Percentiles rank a stretch among this genome's conserved stretches.
Evolutionary conservation across 2,113 vertebrate species (phyloP).

Genomic region (Solenodon paradoxus): DNA sequence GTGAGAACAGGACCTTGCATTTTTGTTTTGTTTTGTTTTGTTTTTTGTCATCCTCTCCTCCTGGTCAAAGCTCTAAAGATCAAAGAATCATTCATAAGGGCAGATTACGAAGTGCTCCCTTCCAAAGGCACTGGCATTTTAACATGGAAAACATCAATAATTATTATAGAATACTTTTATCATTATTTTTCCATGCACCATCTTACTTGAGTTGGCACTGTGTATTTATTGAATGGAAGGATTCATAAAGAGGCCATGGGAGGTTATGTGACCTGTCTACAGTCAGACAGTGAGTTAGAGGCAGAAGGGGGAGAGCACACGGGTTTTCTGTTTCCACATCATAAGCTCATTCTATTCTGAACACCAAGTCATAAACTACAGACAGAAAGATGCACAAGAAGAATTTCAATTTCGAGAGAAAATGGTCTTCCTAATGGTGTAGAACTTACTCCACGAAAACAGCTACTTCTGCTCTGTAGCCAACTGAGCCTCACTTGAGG

Average conservation of each 20-base stretch:
- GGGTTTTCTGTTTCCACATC: not conserved
- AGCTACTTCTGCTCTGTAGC: not conserved
- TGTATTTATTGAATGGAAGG: not conserved
- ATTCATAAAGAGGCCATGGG: not conserved
- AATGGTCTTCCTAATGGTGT: not conserved
- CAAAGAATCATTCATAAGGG: not conserved
- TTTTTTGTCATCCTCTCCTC: not conserved
- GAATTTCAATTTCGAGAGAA: not conserved
- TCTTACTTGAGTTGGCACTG: not conserved
- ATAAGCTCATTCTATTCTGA: not conserved
- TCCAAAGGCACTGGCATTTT: not conserved
- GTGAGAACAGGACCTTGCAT: not conserved
- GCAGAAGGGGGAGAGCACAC: not conserved
- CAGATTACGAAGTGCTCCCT: not conserved
- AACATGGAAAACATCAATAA: not conserved
- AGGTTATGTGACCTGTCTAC: not conserved
- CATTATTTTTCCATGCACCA: not conserved
- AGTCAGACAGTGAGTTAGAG: not conserved
- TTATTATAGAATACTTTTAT: not conserved
- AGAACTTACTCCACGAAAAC: not conserved
- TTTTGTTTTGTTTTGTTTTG: no score
- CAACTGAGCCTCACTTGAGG: not conserved
- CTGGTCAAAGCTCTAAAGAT: conserved; percentile 10
- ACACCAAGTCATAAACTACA: not conserved
- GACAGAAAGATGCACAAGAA: not conserved